Conservation (phyloP, 2,113 vertebrate species). For the Furnarius figulus region DNA sequence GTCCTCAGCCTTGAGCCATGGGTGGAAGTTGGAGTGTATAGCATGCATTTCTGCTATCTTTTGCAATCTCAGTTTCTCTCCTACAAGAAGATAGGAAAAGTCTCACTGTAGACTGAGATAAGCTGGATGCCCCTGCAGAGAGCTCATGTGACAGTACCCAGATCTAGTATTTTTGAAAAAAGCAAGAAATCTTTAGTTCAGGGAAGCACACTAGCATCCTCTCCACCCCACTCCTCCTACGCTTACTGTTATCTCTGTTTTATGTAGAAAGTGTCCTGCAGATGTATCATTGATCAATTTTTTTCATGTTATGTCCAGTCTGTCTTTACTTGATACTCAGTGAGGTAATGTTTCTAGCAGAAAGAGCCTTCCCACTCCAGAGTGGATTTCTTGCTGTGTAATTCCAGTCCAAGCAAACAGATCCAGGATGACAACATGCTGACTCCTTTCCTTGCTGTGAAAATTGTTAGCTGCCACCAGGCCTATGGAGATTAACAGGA, state of each 20-base stretch:
- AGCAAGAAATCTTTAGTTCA: not conserved
- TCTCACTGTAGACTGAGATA: not conserved
- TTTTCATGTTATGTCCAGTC: not conserved
- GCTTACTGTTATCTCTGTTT: not conserved
- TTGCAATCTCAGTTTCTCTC: not conserved
- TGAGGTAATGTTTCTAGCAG: not conserved
- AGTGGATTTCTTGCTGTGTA: not conserved
- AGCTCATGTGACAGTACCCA: not conserved
- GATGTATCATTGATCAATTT: not conserved
- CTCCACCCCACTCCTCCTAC: not conserved
- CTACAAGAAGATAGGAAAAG: not conserved
- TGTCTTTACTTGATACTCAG: not conserved
- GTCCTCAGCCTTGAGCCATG: not conserved
- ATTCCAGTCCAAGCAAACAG: not conserved
- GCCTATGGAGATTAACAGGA: slow-evolving; percentile 4
- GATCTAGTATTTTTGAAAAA: not conserved
- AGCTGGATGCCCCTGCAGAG: not conserved
- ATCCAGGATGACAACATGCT: slow-evolving; percentile 34
- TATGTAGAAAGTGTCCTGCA: not conserved
- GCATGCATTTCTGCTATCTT: not conserved
- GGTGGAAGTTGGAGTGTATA: not conserved
- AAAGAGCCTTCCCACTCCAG: not conserved
- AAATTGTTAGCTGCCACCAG: slow-evolving; percentile 45
- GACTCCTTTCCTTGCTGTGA: not conserved
- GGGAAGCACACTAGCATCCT: not conserved